Conservation (phyloP, 2,797 vertebrate species). For the Otus scops region DNA sequence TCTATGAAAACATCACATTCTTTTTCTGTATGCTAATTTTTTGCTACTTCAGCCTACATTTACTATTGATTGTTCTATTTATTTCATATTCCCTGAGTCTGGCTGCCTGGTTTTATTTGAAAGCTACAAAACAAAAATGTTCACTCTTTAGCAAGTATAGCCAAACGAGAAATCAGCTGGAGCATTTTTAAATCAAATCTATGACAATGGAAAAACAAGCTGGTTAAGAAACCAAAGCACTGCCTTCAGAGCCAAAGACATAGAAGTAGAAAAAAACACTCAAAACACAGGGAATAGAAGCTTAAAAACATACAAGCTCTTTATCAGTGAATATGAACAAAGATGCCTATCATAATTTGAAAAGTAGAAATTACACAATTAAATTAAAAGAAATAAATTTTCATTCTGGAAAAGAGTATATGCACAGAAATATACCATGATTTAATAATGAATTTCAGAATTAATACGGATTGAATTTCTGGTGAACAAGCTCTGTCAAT, state of each 20-base stretch:
- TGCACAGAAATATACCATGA: not conserved
- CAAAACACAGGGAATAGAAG: not conserved
- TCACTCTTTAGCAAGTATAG: not conserved
- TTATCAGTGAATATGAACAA: not conserved
- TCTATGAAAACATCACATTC: not conserved
- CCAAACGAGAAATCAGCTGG: not conserved
- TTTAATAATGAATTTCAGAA: not conserved
- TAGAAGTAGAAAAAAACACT: not conserved
- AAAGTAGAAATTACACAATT: not conserved
- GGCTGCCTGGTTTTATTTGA: not conserved
- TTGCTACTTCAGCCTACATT: not conserved
- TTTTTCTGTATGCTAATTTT: not conserved
- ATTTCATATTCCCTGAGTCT: not conserved
- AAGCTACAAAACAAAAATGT: not conserved
- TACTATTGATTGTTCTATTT: not conserved
- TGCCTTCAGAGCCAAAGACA: not conserved
- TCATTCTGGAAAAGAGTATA: not conserved
- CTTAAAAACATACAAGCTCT: not conserved
- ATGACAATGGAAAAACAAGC: not conserved
- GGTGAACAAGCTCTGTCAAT: not conserved
- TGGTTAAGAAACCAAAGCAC: not conserved
- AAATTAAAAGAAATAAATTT: not conserved
- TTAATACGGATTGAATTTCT: not conserved
- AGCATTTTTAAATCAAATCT: not conserved
- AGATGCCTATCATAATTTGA: not conserved